phyloP scores from a whole-genome alignment of 2,888 invertebrate genomes.

The Agapetus fuscipes region DNA sequence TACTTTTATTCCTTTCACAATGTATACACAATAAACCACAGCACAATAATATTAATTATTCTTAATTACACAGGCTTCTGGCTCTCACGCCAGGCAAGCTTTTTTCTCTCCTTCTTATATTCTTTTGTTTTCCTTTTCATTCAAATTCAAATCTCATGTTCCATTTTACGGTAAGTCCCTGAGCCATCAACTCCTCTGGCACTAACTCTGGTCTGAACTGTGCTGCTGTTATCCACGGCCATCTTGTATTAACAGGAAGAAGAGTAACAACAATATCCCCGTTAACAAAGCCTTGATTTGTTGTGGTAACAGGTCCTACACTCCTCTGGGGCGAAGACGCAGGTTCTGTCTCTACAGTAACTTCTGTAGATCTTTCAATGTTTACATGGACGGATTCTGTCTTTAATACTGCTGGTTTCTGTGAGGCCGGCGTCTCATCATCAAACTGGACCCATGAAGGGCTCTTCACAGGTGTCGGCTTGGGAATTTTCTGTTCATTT shows the following conservation, averaged over 20 bases:
- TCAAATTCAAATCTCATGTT: too few species aligned
- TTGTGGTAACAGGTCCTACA: constrained; percentile 42
- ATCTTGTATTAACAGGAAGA: constrained; percentile 76
- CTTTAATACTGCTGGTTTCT: constrained; percentile 59
- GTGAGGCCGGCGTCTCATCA: constrained; percentile 43
- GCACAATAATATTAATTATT: too few species aligned
- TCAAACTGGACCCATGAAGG: constrained; percentile 64
- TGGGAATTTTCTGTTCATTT: too few species aligned
- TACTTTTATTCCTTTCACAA: too few species aligned
- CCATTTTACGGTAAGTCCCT: constrained; percentile 82
- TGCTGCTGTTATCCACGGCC: constrained; percentile 90
- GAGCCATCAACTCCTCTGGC: constrained; percentile 91
- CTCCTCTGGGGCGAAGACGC: constrained; percentile 30
- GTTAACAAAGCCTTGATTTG: constrained; percentile 57
- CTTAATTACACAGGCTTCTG: too few species aligned
- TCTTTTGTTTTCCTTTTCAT: too few species aligned
- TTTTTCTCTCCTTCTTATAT: too few species aligned
- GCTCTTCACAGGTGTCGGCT: constrained; percentile 5
- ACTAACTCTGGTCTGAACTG: constrained; percentile 86
- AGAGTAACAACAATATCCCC: constrained; percentile 88
- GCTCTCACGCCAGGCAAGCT: too few species aligned
- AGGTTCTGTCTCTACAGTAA: constrained; percentile 20
- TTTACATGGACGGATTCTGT: constrained; percentile 78
- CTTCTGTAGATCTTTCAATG: constrained; percentile 49
- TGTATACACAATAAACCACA: too few species aligned